These are phyloP conservation scores for Diacarnus erythraeanus DNA, from an alignment of 37 sponge, comb jelly and placozoan species.

Conservation along the genomic window DNA sequence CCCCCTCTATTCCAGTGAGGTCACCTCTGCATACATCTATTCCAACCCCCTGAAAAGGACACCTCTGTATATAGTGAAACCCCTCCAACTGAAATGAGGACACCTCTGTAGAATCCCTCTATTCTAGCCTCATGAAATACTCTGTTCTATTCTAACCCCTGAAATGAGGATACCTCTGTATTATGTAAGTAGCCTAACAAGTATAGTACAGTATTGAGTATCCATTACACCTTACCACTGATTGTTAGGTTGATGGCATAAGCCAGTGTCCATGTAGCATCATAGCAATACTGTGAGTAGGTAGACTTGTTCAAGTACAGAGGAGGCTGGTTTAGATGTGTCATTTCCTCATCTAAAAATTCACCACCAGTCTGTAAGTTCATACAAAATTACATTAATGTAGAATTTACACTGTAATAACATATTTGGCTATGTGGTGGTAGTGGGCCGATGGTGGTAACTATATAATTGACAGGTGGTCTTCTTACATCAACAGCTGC, in stretches of 20 bases:
- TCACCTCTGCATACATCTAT: too few species aligned
- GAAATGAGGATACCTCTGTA: too few species aligned
- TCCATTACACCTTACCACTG: conserved; percentile 29
- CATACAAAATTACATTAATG: neutral
- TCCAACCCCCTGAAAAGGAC: too few species aligned
- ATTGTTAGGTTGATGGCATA: conserved; percentile 45
- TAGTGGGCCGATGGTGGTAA: neutral
- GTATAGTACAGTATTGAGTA: neutral
- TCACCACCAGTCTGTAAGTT: conserved; percentile 26
- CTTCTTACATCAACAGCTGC: too few species aligned
- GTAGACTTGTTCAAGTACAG: conserved; percentile 5
- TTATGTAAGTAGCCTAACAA: neutral
- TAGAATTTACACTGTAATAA: too few species aligned
- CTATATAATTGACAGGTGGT: too few species aligned
- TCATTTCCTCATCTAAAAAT: conserved; percentile 7
- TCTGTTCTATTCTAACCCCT: too few species aligned
- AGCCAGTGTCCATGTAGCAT: conserved; percentile 57
- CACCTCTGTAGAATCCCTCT: too few species aligned
- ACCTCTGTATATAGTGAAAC: too few species aligned
- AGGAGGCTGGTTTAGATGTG: neutral
- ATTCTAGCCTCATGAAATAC: too few species aligned
- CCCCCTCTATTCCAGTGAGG: too few species aligned
- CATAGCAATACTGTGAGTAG: conserved; percentile 52
- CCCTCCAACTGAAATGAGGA: too few species aligned
- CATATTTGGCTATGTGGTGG: neutral